Evolutionary conservation across 1,140 invertebrate species (phyloP).

Genomic region (Bemisia tabaci): DNA sequence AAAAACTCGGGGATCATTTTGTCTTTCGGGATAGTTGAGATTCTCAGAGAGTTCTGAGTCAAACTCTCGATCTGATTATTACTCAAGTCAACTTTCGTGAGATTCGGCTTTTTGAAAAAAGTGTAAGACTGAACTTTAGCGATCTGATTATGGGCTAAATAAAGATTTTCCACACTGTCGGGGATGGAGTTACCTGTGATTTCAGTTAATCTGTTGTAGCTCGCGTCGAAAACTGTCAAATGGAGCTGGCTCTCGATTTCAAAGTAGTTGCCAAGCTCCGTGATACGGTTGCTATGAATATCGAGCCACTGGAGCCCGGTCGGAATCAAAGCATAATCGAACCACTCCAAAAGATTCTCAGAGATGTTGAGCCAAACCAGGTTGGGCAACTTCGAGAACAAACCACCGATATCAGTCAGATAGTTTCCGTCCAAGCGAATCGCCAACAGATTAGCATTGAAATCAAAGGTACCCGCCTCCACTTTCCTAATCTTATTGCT

Average conservation of each 20-base stretch:
- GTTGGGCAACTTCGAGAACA: slow-evolving; percentile 74
- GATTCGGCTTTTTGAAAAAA: slow-evolving; percentile 84
- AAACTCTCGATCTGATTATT: slow-evolving; percentile 71
- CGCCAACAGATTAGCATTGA: slow-evolving; percentile 68
- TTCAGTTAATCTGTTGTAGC: slow-evolving; percentile 69
- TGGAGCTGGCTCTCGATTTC: slow-evolving; percentile 72
- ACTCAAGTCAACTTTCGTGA: slow-evolving; percentile 71
- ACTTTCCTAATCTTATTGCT: slow-evolving; percentile 72
- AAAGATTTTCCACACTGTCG: slow-evolving; percentile 69
- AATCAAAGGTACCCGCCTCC: slow-evolving; percentile 72
- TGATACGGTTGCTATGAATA: slow-evolving; percentile 74
- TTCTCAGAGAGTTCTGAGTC: slow-evolving; percentile 70
- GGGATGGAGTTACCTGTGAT: slow-evolving; percentile 66
- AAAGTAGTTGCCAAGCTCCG: slow-evolving; percentile 77
- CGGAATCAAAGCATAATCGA: slow-evolving; percentile 84
- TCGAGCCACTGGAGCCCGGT: slow-evolving; percentile 78
- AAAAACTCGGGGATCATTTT: slow-evolving; percentile 78
- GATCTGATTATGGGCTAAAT: slow-evolving; percentile 74
- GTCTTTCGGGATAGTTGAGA: slow-evolving; percentile 60
- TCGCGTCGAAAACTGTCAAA: slow-evolving; percentile 71
- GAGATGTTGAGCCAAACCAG: slow-evolving; percentile 85
- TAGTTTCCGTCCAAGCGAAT: slow-evolving; percentile 79
- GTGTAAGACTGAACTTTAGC: slow-evolving; percentile 77
- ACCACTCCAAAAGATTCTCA: slow-evolving; percentile 74
- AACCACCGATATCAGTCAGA: slow-evolving; percentile 64